A percentile compares a stretch with the other conserved stretches of the same genome.
phyloP scores from a whole-genome alignment of 2,888 invertebrate species.

The Griposia aprilina region DNA sequence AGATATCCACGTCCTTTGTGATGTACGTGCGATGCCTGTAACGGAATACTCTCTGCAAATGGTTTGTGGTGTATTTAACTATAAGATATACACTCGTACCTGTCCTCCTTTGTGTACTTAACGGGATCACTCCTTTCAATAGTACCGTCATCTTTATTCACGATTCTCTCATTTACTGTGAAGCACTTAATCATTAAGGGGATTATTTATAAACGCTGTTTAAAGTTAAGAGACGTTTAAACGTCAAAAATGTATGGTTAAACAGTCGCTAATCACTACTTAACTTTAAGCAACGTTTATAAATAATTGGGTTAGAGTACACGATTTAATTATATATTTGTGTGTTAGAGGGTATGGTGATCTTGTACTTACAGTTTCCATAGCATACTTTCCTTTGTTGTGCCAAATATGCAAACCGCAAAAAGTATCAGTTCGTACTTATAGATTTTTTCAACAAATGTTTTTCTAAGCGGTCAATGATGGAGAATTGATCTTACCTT shows the following conservation, averaged over 20 bases:
- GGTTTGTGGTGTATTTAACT: slow-evolving; percentile 28
- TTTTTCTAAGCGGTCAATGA: not conserved
- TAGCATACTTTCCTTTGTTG: not conserved
- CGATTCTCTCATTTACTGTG: slow-evolving; percentile 36
- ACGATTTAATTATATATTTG: slow-evolving; percentile 1
- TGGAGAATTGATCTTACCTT: not conserved
- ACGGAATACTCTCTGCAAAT: slow-evolving; percentile 57
- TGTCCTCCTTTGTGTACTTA: slow-evolving; percentile 56
- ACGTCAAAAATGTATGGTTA: no score
- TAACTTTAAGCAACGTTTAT: no score
- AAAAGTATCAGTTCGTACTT: not conserved
- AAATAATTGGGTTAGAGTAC: no score
- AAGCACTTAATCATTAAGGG: slow-evolving; percentile 15
- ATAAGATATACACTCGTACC: slow-evolving; percentile 24
- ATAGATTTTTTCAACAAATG: not conserved
- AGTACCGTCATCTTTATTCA: slow-evolving; percentile 41
- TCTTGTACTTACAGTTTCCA: not conserved
- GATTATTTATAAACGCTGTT: no score
- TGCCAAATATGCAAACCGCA: not conserved
- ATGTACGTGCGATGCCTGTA: slow-evolving; percentile 51
- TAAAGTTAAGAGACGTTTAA: no score
- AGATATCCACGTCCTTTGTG: slow-evolving; percentile 42
- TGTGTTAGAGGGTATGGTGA: not conserved
- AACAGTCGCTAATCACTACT: no score
- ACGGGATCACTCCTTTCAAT: slow-evolving; percentile 63